Base-by-base conservation (phyloP, 2,113 vertebrate species). In the Oreotrochilus melanogaster region DNA sequence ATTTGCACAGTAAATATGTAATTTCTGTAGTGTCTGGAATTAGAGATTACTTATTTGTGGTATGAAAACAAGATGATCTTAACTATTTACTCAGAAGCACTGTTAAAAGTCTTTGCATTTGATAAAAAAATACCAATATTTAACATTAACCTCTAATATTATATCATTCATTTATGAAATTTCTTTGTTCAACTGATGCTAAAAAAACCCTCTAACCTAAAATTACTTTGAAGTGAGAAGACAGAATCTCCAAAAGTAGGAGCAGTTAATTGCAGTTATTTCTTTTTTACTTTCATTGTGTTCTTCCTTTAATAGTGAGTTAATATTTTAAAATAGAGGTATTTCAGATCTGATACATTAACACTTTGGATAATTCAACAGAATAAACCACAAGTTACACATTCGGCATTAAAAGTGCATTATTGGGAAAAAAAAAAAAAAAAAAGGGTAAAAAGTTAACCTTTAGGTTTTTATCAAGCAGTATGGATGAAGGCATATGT, bases 391-490 rank as follows among this genome's bases (percentile, higher is more conserved):
- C 30, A 69, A 24, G 24, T 82, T 96, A 42, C n/a, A 53, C 3
- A 19, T 87, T 91, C 47, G 43, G 64, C 78, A 64, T 72, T 73
- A 92, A 37, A 83, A 74, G 13, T 58, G 8, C n/a, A 76, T 87
- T 90, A 39, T 97, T 43, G 83, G 74, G 97, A 93, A 95, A 93
- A 56, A n/a, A 90, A 37, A n/a, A n/a, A n/a, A 88, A 89, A 92
- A 56, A n/a, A 90, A 37, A 88, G 88, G 92, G 31, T 50, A 60
- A 87, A 78, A 95, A 22, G 53, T 88, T 95, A 93, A 71, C 61
- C 73, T 96, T 75, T 82, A 69, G 57, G 35, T 86, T 95, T 84
- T 91, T 72, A 69, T 79, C 65, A 93, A 79, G 33, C 18, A 2
- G 0, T 78, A 86, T 65, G 87, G 89, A 94, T 93, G 74, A 96